Evolutionary conservation across 2,797 vertebrate genomes (phyloP), one percentile per base, ranked within the genome.

Genomic region (Fistularia commersonii): DNA sequence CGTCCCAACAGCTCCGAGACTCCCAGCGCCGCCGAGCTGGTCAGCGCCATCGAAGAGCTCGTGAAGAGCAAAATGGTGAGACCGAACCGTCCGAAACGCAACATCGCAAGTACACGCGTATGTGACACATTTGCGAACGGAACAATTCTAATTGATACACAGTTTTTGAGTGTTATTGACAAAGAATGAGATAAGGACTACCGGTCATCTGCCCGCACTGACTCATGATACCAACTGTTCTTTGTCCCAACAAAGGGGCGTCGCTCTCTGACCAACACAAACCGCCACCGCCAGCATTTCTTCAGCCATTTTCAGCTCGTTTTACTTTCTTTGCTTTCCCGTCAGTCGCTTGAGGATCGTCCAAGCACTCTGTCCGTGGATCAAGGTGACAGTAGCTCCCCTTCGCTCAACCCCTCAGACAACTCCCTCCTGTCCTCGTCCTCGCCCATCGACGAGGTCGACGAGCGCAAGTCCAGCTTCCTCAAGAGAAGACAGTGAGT

Each of bases 11-110:
- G 95, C 65, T 98, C 95, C 0, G 97, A 99, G 79, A 98, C 96
- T 0, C 97, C 97, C 10, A 99, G 95, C 9, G 96, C 97, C 39
- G 96, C 96, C 4, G 97, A 99, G 67, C 91, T 99, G 42, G 97
- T 99, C 88, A 99, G 93, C 62, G 97, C 97, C 8, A 99, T 99
- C 3, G 95, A 99, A 66, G 95, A 99, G 73, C 92, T 99, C 5
- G 97, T 99, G 84, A 99, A 98, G 79, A 99, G 96, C 86, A 99
- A 99, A 89, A 99, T 99, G 96, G 97, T 99, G 79, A 94, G 93
- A 61, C 31, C 48, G 37, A 44, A 45, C 47, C 68, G 51, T 59
- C 58, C 9, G n/a, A 23, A 23, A 23, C 23, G 23, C 23, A 23
- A 23, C 2, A 4, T 23, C 23, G 4, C 23, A 54, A 61, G 64